These are phyloP conservation scores for cat (Felis catus) DNA, from an alignment of 2,113 vertebrate species.

Conservation along the genomic window DNA sequence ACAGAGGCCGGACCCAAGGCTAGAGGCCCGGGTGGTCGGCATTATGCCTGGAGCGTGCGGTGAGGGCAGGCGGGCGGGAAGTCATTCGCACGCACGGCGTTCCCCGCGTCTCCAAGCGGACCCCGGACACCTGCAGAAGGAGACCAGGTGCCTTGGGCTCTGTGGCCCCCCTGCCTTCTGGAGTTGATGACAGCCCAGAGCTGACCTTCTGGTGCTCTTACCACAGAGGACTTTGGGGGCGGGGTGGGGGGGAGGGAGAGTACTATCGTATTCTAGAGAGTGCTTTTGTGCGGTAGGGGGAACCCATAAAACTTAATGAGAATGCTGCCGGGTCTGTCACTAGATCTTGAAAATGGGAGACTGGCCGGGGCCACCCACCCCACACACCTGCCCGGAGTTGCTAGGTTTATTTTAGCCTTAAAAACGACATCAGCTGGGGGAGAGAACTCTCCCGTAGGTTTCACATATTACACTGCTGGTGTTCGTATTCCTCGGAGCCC, in stretches of 20 bases:
- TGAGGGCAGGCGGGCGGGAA: background rate
- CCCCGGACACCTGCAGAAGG: background rate
- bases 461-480: background rate
- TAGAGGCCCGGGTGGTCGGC: background rate
- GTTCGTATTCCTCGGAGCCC: background rate
- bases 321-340: too few relatives aligned
- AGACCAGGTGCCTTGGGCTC: too few relatives aligned
- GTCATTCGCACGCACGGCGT: fast-evolving
- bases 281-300: fast-evolving
- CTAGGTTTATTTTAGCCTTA: background rate
- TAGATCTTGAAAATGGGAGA: background rate
- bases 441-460: background rate
- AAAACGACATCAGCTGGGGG: background rate
- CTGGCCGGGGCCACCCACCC: fast-evolving
- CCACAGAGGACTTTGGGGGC: fast-evolving
- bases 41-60: too few relatives aligned
- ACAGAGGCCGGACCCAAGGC: background rate
- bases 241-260: background rate
- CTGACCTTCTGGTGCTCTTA: background rate
- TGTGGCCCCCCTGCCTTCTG: background rate
- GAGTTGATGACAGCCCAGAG: too few relatives aligned
- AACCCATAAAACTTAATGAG: fast-evolving
- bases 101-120: background rate
- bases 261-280: background rate
- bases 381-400: fast-evolving